These are phyloP conservation scores for Heteractis magnifica DNA, from an alignment of 92 coral and sea anemone species.

Conservation along the genomic window DNA sequence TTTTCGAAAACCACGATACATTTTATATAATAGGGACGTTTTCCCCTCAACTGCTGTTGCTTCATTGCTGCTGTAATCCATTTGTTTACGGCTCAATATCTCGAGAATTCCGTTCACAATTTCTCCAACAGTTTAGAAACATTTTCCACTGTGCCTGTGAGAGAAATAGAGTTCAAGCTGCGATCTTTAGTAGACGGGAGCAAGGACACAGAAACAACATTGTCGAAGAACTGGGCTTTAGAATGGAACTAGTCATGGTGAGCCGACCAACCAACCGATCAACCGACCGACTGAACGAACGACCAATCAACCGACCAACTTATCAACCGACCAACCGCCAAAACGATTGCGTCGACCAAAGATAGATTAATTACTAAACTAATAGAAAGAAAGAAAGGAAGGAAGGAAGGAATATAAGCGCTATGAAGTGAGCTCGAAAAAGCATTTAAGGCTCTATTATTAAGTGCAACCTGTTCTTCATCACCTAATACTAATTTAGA, in stretches of 20 bases:
- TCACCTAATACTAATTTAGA: no score
- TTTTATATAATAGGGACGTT: no score
- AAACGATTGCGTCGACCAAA: no score
- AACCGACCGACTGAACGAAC: not conserved
- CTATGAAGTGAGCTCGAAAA: no score
- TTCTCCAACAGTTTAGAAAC: not conserved
- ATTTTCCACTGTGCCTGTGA: not conserved
- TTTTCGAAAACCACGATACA: no score
- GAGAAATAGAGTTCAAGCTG: not conserved
- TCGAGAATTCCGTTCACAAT: conserved; percentile 6
- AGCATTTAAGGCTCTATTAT: no score
- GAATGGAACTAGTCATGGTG: no score
- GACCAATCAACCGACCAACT: not conserved
- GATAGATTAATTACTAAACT: no score
- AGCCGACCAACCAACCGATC: not conserved
- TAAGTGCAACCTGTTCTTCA: no score
- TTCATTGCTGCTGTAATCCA: conserved; percentile 22
- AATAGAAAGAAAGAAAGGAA: no score
- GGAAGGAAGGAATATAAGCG: no score
- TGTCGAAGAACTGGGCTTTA: not conserved
- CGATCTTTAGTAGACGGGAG: not conserved
- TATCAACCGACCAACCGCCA: not conserved
- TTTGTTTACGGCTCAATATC: conserved; percentile 14
- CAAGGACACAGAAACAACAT: not conserved
- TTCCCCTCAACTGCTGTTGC: not conserved